Conservation (phyloP, 2,888 invertebrate species). For the Clostera curtula region DNA sequence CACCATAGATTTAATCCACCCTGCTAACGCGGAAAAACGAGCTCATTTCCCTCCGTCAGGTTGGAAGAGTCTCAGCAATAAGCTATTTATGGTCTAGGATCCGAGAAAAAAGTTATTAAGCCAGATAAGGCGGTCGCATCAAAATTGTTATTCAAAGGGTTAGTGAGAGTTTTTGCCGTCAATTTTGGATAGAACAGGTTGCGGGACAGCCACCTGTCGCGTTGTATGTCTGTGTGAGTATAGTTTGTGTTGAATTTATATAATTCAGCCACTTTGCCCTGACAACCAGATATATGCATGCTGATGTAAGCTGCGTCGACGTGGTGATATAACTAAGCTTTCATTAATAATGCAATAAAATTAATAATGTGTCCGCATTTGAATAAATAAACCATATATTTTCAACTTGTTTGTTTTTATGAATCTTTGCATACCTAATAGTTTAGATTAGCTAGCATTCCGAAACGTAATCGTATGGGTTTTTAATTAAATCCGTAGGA, state of each 20-base stretch:
- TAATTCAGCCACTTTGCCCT: constrained; percentile 12
- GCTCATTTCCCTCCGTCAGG: too few species aligned
- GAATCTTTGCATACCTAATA: constrained; percentile 1
- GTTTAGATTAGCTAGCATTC: too few species aligned
- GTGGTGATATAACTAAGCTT: constrained; percentile 13
- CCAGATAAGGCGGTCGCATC: constrained; percentile 10
- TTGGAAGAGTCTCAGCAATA: neutral
- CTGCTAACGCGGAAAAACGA: too few species aligned
- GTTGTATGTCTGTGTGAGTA: constrained; percentile 24
- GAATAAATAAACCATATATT: neutral
- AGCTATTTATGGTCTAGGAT: neutral
- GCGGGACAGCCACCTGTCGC: constrained; percentile 45
- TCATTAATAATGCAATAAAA: neutral
- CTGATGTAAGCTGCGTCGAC: constrained; percentile 13
- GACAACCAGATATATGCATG: constrained; percentile 9
- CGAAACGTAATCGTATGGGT: too few species aligned
- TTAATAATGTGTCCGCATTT: neutral
- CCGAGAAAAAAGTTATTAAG: constrained; percentile 6
- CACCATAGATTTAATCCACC: too few species aligned
- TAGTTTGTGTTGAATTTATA: constrained; percentile 23
- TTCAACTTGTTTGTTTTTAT: neutral
- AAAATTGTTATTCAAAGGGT: constrained; percentile 36
- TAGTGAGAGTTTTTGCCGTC: constrained; percentile 61
- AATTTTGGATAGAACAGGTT: constrained; percentile 45
- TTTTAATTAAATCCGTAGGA: too few species aligned